These are phyloP conservation scores for Drosophila pachea DNA, from an alignment of 1,140 invertebrate species.

Conservation along the genomic window DNA sequence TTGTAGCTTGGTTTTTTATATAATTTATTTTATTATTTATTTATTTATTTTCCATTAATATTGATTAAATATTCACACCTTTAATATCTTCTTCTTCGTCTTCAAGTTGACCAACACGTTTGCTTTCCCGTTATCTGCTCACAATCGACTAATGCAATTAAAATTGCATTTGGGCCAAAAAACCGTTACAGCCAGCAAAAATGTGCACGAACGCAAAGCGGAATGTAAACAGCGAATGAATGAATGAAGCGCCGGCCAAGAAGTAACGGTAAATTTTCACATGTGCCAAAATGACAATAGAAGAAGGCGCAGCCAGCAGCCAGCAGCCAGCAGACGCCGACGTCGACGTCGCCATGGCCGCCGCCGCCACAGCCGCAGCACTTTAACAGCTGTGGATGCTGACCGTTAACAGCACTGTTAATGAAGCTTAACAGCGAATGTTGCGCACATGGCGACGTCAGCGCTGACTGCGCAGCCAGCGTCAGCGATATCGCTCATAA, in stretches of 20 bases:
- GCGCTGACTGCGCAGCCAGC: conserved; percentile 4
- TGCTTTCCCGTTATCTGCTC: background rate
- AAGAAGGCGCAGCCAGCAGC: conserved; percentile 38
- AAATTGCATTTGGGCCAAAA: conserved; percentile 14
- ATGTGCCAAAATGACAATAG: conserved; percentile 75
- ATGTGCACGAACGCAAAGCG: conserved; percentile 55
- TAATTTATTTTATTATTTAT: background rate
- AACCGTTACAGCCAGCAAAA: conserved; percentile 44
- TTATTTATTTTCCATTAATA: background rate
- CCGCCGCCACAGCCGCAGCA: no score
- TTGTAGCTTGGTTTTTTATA: no score
- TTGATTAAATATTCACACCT: background rate
- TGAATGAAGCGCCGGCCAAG: conserved; percentile 63
- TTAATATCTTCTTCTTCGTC: background rate
- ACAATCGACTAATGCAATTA: conserved; percentile 15
- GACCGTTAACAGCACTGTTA: conserved; percentile 55
- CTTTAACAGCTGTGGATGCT: conserved; percentile 62
- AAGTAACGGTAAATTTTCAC: conserved; percentile 74
- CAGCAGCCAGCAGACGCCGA: conserved; percentile 20
- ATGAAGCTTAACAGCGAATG: conserved; percentile 39
- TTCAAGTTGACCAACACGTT: conserved; percentile 5
- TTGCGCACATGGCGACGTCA: conserved; percentile 23
- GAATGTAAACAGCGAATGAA: conserved; percentile 77
- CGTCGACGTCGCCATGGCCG: background rate
- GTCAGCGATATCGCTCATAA: conserved; percentile 67